Evolutionary conservation across 2,888 invertebrate genomes (phyloP).

Genomic region (Drosophila niveifrons): DNA sequence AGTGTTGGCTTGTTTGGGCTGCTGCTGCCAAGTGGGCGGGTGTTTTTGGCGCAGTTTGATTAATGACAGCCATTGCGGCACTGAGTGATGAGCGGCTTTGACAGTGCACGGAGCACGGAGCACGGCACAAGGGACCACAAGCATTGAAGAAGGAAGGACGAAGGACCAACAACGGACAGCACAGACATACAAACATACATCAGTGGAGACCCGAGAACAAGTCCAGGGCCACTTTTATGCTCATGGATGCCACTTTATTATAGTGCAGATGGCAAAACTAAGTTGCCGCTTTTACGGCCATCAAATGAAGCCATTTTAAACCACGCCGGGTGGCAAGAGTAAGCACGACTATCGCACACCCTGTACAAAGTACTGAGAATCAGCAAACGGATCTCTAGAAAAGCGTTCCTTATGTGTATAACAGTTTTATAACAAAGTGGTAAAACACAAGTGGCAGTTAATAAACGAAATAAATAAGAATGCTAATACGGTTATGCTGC

Average conservation of each 20-base stretch:
- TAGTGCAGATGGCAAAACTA: constrained; percentile 51
- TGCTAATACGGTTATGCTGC: not conserved
- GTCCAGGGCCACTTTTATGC: constrained; percentile 45
- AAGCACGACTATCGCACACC: constrained; percentile 16
- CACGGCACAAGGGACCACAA: constrained; percentile 26
- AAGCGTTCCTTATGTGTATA: not conserved
- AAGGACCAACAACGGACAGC: not conserved
- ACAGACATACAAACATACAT: not conserved
- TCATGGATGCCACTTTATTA: constrained; percentile 57
- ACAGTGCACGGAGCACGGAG: constrained; percentile 47
- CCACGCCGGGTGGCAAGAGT: not conserved
- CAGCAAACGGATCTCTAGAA: not conserved
- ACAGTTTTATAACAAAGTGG: not conserved
- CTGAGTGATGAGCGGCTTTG: constrained; percentile 67
- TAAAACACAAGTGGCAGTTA: not conserved
- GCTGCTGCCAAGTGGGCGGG: constrained; percentile 35
- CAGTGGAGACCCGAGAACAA: constrained; percentile 19
- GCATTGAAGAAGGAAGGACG: constrained; percentile 8
- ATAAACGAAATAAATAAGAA: not conserved
- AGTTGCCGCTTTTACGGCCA: constrained; percentile 45
- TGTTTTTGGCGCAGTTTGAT: constrained; percentile 71
- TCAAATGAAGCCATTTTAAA: constrained; percentile 52
- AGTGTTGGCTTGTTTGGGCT: not conserved
- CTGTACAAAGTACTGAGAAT: not conserved
- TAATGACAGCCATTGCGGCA: constrained; percentile 70